Conservation (phyloP, 1,140 invertebrate genomes). For the Platyscapa corneri region DNA sequence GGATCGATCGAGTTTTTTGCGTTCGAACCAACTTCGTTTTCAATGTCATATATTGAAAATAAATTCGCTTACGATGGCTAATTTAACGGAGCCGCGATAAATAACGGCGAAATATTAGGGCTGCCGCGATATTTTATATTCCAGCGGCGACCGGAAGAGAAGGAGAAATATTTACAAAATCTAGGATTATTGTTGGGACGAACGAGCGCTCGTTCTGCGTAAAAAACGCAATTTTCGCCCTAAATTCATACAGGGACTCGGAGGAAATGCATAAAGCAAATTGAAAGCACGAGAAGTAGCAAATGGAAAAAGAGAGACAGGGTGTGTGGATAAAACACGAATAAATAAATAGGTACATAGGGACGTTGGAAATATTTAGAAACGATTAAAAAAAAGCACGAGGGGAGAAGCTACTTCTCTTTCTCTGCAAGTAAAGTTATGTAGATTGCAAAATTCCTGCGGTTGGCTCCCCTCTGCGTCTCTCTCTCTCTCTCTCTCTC, state of each 20-base stretch:
- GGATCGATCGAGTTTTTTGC: background rate
- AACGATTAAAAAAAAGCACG: slow-evolving; percentile 16
- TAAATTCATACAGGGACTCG: background rate
- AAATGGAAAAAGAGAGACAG: background rate
- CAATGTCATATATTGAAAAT: background rate
- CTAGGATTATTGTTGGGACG: background rate
- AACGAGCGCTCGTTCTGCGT: background rate
- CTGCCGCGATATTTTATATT: too few species aligned
- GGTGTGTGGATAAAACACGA: slow-evolving; percentile 23
- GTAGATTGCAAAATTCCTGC: slow-evolving; percentile 43
- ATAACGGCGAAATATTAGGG: too few species aligned
- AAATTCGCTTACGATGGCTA: background rate
- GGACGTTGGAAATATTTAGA: slow-evolving; percentile 46
- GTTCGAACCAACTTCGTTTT: background rate
- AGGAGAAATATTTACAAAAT: background rate
- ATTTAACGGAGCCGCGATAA: background rate
- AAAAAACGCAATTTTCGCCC: background rate
- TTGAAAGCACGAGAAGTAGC: background rate
- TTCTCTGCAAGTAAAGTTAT: slow-evolving; percentile 8
- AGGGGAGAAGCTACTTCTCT: background rate
- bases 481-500: background rate
- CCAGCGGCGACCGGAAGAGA: too few species aligned
- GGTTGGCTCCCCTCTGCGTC: background rate
- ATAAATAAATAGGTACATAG: slow-evolving; percentile 41
- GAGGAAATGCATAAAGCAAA: slow-evolving; percentile 2